These are phyloP conservation scores for Phortica variegata DNA, from an alignment of 1,140 invertebrate genomes.

Conservation along the genomic window DNA sequence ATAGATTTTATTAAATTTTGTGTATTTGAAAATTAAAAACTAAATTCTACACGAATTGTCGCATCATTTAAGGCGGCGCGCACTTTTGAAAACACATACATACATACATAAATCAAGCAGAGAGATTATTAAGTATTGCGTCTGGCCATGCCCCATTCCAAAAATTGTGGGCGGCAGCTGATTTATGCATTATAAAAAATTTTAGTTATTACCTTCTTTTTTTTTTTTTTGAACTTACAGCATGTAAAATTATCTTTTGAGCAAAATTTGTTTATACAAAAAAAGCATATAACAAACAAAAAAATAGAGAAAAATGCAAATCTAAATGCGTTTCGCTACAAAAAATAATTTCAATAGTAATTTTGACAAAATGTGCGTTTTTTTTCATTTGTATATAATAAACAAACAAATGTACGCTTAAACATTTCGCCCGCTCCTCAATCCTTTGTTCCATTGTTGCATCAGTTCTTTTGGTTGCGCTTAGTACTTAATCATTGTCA, in stretches of 20 bases:
- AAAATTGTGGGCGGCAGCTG: constrained; percentile 22
- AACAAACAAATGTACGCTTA: too few species aligned
- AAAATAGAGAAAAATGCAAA: constrained; percentile 42
- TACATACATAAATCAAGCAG: too few species aligned
- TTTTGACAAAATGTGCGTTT: too few species aligned
- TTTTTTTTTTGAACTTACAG: constrained; percentile 40
- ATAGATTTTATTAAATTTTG: too few species aligned
- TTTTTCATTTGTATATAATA: too few species aligned
- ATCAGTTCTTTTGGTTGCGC: constrained; percentile 52
- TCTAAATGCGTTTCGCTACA: constrained; percentile 51
- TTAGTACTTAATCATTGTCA: constrained; percentile 19
- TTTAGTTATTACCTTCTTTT: constrained; percentile 30
- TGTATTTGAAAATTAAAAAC: too few species aligned
- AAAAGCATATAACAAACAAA: constrained; percentile 17
- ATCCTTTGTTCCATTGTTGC: constrained; percentile 3
- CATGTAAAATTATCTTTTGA: constrained; percentile 44
- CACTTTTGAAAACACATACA: too few species aligned
- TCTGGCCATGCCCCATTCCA: too few species aligned
- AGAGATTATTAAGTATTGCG: too few species aligned
- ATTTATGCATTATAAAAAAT: constrained; percentile 14
- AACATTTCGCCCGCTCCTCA: too few species aligned
- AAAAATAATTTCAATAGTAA: constrained; percentile 42
- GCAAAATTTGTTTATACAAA: constrained; percentile 44
- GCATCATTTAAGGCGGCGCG: too few species aligned
- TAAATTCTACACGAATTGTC: too few species aligned